These are phyloP conservation scores for Toxotes chatareus DNA, from an alignment of 2,113 vertebrate species.

Conservation along the genomic window DNA sequence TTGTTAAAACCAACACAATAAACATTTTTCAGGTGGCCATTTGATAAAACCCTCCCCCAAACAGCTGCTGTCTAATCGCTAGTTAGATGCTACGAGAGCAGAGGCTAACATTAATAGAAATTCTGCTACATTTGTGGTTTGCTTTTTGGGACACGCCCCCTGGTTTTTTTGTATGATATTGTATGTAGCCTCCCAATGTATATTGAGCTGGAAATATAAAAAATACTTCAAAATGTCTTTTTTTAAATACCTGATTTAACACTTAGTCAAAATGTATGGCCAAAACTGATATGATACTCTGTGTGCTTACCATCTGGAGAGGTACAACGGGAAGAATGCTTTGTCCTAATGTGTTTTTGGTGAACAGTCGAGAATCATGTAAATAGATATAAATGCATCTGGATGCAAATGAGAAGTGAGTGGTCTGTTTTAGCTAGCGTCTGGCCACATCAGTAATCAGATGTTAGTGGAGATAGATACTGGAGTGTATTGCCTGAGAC, in stretches of 20 bases:
- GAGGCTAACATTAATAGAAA: background rate
- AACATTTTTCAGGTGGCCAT: background rate
- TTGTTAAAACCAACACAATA: slow-evolving; percentile 10
- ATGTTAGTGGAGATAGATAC: slow-evolving; percentile 45
- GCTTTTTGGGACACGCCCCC: too few relatives aligned
- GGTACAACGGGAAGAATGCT: slow-evolving; percentile 23
- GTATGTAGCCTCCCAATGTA: too few relatives aligned
- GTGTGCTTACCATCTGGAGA: slow-evolving; percentile 41
- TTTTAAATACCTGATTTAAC: slow-evolving; percentile 36
- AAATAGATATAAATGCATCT: slow-evolving; percentile 41
- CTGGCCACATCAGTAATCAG: slow-evolving; percentile 56
- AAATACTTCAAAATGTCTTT: slow-evolving; percentile 16
- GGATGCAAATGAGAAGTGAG: slow-evolving; percentile 59
- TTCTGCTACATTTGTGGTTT: too few relatives aligned
- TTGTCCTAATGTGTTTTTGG: slow-evolving; percentile 32
- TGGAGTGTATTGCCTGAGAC: slow-evolving; percentile 32
- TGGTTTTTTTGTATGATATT: too few relatives aligned
- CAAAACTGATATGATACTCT: slow-evolving; percentile 16
- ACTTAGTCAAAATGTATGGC: slow-evolving; percentile 2
- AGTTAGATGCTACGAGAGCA: background rate
- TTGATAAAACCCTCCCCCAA: background rate
- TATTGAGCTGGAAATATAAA: background rate
- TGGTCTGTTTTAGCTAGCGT: slow-evolving; percentile 54
- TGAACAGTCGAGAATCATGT: slow-evolving; percentile 34
- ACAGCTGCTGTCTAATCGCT: background rate